Evolutionary conservation across 2,888 invertebrate genomes (phyloP), one percentile per base, ranked within the genome.

Genomic region (Emesis furor): DNA sequence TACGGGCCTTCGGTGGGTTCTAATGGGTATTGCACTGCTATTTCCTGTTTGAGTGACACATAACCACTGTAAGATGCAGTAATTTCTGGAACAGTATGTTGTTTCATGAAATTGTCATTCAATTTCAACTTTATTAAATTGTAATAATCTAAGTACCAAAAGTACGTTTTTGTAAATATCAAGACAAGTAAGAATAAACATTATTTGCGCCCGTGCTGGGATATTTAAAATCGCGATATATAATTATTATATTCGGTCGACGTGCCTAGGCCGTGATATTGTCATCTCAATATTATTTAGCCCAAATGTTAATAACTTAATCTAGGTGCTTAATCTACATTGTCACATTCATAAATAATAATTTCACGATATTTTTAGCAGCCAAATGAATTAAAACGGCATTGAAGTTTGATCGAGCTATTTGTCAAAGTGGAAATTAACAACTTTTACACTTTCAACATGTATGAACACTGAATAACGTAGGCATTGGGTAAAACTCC

Each of bases 191-290:
- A 32, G 35, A 67, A 67, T 67, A n/a, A 67, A 67, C 65, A 35
- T 14, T 35, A 67, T 7, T 67, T 35, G 32, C 14, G 35, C 6
- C n/a, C 14, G 51, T 67, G 32, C 2, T 14, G 1, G 0, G 14
- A 3, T 67, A 84, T 89, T 17, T 84, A 89, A 79, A 79, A 84
- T 84, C 73, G 73, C 51, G 46, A 55, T 76, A 77, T 78, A 81
- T 76, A 72, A 82, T 30, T 78, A 73, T 71, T 24, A 62, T 81
- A 59, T 81, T 68, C 71, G 77, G 74, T 83, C 77, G 82, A 86
- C 77, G 82, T 68, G 82, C 87, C 90, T 95, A 95, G 95, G 95
- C 95, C 95, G 92, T 93, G 90, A 92, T 94, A 94, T 94, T 94
- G 93, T 94, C 94, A 86, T 90, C 88, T 76, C 69, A 35, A 32